Evolutionary conservation across 2,888 invertebrate species (phyloP), one percentile per base, ranked within the genome.

Genomic region (Coenonympha arcania): DNA sequence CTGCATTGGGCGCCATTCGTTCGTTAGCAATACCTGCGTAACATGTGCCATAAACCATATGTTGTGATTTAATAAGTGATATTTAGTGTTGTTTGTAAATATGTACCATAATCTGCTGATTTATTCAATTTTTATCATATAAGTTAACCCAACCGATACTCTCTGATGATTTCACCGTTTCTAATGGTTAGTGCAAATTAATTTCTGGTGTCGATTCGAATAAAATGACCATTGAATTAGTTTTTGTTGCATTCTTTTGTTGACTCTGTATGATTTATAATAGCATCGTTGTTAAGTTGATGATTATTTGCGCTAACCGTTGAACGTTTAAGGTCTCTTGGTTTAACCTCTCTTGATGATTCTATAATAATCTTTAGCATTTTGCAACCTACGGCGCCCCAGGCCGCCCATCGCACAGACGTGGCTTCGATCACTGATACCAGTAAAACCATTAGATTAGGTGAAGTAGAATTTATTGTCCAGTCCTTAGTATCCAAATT

Each of bases 11-110:
- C 64, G 57, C 66, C 48, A 57, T 50, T 48, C 56, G 54, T 60
- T 52, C 55, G 54, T 58, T 59, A 68, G 69, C 72, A 68, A 68
- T 69, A 81, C 81, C 81, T 82, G 82, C 73, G 71, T 76, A 69
- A 76, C 71, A 71, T 78, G 86, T 86, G 86, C 86, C 86, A 86
- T 86, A 86, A 76, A 80, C 78, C 77, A 83, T n/a, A n/a, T 79
- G 84, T 85, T 85, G 84, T 86, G 85, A 86, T 85, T 76, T 83
- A 72, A 78, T 79, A 81, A 82, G 84, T 85, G 84, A 85, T 86
- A 85, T 85, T 84, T 82, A 85, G 75, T 82, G 74, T 85, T 81
- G 79, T 83, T 71, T 85, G 86, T 86, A 85, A 86, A 86, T 86
- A 86, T 86, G 83, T 86, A 85, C 79, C 79, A 85, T 85, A 86